These are phyloP conservation scores for Oasisia sp. DNA, from an alignment of 2,888 invertebrate species.

Conservation along the genomic window DNA sequence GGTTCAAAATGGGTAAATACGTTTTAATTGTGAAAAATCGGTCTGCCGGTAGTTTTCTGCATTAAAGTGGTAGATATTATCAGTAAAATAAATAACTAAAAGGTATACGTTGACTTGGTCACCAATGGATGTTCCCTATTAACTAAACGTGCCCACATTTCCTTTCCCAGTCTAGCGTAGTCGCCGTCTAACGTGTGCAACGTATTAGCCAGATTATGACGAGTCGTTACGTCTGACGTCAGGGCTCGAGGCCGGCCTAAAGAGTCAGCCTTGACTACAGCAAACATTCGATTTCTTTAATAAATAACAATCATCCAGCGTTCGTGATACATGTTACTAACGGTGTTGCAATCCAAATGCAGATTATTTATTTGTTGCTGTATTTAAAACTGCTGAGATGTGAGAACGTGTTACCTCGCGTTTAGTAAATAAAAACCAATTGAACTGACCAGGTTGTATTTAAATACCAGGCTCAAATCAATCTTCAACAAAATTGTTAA, in stretches of 20 bases:
- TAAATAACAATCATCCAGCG: not conserved
- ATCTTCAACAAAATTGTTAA: not conserved
- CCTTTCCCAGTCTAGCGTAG: not conserved
- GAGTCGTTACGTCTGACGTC: slow-evolving; percentile 8
- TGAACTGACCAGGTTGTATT: not conserved
- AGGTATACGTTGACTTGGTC: too few species aligned
- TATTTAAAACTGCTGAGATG: not conserved
- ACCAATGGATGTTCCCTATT: not conserved
- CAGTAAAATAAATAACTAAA: too few species aligned
- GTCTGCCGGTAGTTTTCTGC: too few species aligned
- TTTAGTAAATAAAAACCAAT: not conserved
- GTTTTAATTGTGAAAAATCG: too few species aligned
- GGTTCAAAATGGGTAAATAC: too few species aligned
- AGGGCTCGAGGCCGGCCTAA: not conserved
- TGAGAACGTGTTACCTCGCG: not conserved
- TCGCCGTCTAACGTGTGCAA: not conserved
- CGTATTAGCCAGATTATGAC: slow-evolving; percentile 17
- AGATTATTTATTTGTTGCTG: not conserved
- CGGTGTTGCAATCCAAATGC: not conserved
- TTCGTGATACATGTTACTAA: not conserved
- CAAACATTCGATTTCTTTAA: not conserved
- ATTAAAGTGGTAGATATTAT: too few species aligned
- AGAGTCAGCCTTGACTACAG: not conserved
- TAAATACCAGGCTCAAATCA: not conserved
- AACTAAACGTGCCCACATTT: not conserved